Evolutionary conservation across 2,113 vertebrate genomes (phyloP).

Genomic region (Thomomys bottae): DNA sequence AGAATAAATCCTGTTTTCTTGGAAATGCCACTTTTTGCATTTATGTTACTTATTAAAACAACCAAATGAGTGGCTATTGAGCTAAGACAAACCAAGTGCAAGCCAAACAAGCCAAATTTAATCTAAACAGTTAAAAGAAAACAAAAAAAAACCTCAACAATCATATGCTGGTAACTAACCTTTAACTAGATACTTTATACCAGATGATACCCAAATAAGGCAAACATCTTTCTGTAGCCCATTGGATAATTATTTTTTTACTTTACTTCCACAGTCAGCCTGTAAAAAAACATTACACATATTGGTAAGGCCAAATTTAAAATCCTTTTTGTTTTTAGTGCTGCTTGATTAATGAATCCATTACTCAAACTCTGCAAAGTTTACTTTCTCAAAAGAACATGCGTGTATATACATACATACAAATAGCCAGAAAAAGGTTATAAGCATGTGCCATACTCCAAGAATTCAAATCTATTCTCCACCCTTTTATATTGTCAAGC

Average conservation of each 20-base stretch:
- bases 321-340: neutral
- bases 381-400: neutral
- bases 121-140: neutral
- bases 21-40: constrained; percentile 46
- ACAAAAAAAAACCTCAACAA: neutral
- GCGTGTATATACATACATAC: too few relatives aligned
- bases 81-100: neutral
- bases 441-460: neutral
- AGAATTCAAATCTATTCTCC: neutral
- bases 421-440: too few relatives aligned
- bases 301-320: neutral
- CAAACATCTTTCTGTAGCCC: neutral
- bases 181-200: neutral
- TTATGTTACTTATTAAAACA: neutral
- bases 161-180: neutral
- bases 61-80: neutral
- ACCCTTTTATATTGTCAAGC: neutral
- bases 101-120: neutral
- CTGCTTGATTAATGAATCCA: neutral
- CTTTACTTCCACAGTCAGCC: neutral
- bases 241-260: neutral
- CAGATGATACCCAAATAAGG: neutral
- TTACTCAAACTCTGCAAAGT: neutral
- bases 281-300: neutral
- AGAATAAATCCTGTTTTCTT: constrained; percentile 33